phyloP scores from a whole-genome alignment of 2,113 vertebrate species.

The Lasiurus borealis region DNA sequence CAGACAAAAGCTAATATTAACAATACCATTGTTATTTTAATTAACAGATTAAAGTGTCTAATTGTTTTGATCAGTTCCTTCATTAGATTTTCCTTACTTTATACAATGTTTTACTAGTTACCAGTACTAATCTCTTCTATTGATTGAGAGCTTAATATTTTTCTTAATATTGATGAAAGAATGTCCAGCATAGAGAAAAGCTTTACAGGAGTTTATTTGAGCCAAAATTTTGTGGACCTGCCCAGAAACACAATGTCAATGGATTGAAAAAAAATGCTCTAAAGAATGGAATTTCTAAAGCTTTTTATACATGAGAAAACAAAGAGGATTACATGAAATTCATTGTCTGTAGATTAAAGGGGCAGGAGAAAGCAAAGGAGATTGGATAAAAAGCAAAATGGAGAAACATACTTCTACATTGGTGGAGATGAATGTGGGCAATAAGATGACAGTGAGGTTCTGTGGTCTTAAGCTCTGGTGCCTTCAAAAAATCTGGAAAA shows the following conservation, averaged over 20 bases:
- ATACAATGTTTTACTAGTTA: background rate
- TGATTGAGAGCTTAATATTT: background rate
- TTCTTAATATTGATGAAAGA: background rate
- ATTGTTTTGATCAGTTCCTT: background rate
- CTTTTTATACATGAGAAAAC: background rate
- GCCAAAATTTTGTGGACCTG: background rate
- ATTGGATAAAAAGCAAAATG: background rate
- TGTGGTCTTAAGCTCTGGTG: background rate
- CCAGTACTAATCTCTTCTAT: background rate
- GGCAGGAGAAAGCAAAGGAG: background rate
- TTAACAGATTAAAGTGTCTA: background rate
- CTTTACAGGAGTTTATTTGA: background rate
- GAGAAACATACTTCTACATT: background rate
- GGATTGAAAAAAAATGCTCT: background rate
- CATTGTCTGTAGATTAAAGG: background rate
- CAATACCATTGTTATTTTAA: background rate
- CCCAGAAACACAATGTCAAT: background rate
- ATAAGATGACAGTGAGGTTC: background rate
- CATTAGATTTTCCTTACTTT: background rate
- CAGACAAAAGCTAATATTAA: background rate
- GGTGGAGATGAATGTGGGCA: background rate
- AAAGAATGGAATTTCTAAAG: background rate
- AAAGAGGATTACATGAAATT: background rate
- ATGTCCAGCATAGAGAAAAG: background rate
- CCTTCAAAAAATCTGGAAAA: background rate